Evolutionary conservation across 2,113 vertebrate species (phyloP).

Genomic region (Spea bombifrons): DNA sequence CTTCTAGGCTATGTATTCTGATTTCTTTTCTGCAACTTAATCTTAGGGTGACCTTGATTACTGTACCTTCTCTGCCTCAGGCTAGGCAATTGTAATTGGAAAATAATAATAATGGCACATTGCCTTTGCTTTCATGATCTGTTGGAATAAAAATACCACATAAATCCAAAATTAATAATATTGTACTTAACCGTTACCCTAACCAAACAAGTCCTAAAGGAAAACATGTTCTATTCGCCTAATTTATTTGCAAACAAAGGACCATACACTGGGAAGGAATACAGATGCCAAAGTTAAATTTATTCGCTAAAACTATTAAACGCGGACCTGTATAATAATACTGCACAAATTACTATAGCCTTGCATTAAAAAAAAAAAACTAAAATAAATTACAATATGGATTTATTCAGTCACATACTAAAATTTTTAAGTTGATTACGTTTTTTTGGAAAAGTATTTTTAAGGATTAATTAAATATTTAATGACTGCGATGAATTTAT

Average conservation of each 20-base stretch:
- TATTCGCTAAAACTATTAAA: not conserved
- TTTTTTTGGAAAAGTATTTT: too few relatives aligned
- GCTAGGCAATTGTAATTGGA: slow-evolving; percentile 7
- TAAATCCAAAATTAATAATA: slow-evolving; percentile 13
- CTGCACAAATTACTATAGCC: not conserved
- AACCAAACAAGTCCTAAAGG: not conserved
- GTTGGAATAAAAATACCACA: slow-evolving; percentile 10
- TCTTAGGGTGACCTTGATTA: not conserved
- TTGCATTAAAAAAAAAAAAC: not conserved
- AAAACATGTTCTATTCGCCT: not conserved
- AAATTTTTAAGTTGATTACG: too few relatives aligned
- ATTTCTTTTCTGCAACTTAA: not conserved
- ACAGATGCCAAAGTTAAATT: not conserved
- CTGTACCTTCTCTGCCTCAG: slow-evolving; percentile 3
- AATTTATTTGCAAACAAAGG: slow-evolving; percentile 9
- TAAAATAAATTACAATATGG: not conserved
- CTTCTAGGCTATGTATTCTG: not conserved
- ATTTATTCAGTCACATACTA: not conserved
- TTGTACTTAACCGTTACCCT: not conserved
- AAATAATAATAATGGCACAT: not conserved
- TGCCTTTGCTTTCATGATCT: not conserved
- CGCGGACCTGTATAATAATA: not conserved
- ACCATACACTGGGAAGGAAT: not conserved
- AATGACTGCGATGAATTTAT: too few relatives aligned
- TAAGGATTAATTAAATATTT: too few relatives aligned